Conservation (phyloP, 92 coral and sea anemone species). For the Micromussa lordhowensis region DNA sequence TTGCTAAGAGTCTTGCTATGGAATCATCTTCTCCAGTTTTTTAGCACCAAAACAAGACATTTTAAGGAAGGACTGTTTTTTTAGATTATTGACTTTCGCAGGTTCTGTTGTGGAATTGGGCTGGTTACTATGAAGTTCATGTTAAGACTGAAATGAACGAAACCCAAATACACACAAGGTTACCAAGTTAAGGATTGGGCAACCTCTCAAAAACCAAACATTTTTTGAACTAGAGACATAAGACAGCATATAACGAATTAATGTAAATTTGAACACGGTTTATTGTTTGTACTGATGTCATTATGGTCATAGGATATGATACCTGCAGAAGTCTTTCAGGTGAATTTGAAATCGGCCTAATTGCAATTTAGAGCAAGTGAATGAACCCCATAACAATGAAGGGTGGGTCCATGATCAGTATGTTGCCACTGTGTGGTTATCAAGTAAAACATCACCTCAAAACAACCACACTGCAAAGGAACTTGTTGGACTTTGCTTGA, state of each 20-base stretch:
- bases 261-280: too few relatives aligned
- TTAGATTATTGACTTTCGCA: neutral
- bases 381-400: neutral
- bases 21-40: slow-evolving; percentile 48
- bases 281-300: too few relatives aligned
- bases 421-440: neutral
- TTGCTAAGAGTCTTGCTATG: slow-evolving; percentile 30
- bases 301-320: too few relatives aligned
- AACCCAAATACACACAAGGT: neutral
- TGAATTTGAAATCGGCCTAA: too few relatives aligned
- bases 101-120: neutral
- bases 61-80: neutral
- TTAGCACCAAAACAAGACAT: neutral
- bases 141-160: neutral
- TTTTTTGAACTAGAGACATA: neutral
- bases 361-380: too few relatives aligned
- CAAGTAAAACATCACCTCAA: neutral
- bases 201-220: neutral
- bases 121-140: neutral
- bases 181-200: neutral
- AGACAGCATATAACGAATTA: neutral
- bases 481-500: neutral
- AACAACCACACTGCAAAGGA: neutral
- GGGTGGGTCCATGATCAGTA: neutral
- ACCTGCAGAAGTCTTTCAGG: too few relatives aligned